These are phyloP conservation scores for Loripinus fragilis DNA, from an alignment of 2,888 invertebrate species.

Conservation along the genomic window DNA sequence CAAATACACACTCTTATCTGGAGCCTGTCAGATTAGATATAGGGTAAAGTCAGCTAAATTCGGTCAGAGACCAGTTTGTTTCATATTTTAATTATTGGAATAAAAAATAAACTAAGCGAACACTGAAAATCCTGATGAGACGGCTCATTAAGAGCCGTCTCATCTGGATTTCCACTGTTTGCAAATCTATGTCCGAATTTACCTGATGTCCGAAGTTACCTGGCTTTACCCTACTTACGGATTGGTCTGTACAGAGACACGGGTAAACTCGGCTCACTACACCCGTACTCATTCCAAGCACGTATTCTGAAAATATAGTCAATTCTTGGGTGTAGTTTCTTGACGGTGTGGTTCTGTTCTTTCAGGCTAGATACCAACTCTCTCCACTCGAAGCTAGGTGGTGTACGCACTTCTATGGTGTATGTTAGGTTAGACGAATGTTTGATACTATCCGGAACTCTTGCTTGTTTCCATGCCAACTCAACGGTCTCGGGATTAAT, in stretches of 20 bases:
- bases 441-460: constrained; percentile 71
- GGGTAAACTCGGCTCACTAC: constrained; percentile 86
- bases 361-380: constrained; percentile 73
- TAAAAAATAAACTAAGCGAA: too few species aligned
- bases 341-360: constrained; percentile 62
- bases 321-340: constrained; percentile 91
- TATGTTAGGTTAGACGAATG: constrained; percentile 72
- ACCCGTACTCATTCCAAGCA: constrained; percentile 98
- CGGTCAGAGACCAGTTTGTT: too few species aligned
- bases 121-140: too few species aligned
- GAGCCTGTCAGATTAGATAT: too few species aligned
- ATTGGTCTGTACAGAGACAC: constrained; percentile 74
- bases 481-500: constrained; percentile 71
- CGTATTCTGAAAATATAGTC: constrained; percentile 98
- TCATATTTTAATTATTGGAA: too few species aligned
- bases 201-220: too few species aligned
- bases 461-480: constrained; percentile 76
- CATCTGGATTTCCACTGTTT: too few species aligned
- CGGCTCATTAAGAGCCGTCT: too few species aligned
- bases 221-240: too few species aligned
- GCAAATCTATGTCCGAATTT: too few species aligned
- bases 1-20: too few species aligned
- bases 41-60: too few species aligned
- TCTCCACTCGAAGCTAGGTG: constrained; percentile 78
- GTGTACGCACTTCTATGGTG: constrained; percentile 88